These are phyloP conservation scores for Sclerurus mexicanus DNA, from an alignment of 2,113 vertebrate genomes.

Conservation along the genomic window DNA sequence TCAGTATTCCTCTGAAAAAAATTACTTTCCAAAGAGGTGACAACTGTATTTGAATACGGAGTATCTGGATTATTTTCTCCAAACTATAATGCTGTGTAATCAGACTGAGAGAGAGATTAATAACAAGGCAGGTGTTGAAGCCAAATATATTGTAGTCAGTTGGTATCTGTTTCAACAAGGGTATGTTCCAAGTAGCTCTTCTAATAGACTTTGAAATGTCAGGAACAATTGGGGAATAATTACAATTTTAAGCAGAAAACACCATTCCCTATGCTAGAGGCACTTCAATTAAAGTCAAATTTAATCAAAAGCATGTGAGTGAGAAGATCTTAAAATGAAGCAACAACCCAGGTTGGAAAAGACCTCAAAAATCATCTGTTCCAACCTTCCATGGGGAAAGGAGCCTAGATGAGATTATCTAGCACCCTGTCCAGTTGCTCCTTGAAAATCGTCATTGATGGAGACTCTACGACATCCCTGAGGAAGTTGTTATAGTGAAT, in stretches of 20 bases:
- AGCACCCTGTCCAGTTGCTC: neutral
- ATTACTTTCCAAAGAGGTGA: neutral
- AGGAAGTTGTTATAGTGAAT: neutral
- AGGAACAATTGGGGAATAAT: neutral
- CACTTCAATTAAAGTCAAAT: neutral
- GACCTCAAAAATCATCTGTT: neutral
- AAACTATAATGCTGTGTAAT: neutral
- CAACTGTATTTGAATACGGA: neutral
- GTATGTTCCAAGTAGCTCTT: neutral
- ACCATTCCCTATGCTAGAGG: neutral
- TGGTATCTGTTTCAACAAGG: neutral
- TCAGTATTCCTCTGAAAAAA: neutral
- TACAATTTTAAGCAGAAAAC: neutral
- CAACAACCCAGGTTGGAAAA: neutral
- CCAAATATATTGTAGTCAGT: neutral
- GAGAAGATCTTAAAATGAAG: neutral
- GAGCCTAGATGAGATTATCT: neutral
- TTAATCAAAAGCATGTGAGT: neutral
- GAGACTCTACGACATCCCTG: neutral
- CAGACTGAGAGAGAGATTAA: neutral
- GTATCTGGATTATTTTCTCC: neutral
- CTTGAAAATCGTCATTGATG: neutral
- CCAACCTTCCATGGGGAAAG: neutral
- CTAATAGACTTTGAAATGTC: neutral
- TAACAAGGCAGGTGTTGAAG: neutral